Evolutionary conservation across 1,140 invertebrate species (phyloP).

Genomic region (Bombus superbus): DNA sequence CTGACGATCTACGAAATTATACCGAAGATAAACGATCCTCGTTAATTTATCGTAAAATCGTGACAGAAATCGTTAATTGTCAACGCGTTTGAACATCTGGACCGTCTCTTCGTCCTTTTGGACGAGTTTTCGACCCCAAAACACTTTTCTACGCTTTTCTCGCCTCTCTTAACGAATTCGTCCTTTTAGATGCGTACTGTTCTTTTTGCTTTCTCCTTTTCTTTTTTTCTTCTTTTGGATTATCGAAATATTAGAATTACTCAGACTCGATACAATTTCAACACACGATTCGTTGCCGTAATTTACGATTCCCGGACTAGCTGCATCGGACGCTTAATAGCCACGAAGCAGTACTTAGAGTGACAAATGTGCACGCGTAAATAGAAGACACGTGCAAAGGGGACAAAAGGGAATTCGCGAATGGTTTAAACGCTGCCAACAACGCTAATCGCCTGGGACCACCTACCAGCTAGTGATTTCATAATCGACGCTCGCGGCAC

Average conservation of each 20-base stretch:
- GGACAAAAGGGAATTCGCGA: slow-evolving; percentile 37
- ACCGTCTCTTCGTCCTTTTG: no score
- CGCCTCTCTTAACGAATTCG: no score
- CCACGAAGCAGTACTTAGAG: not conserved
- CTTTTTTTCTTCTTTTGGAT: no score
- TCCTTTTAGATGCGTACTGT: no score
- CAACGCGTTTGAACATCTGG: not conserved
- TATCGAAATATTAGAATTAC: no score
- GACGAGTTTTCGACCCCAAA: no score
- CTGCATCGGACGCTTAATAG: not conserved
- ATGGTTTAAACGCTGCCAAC: slow-evolving; percentile 51
- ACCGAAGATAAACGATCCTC: not conserved
- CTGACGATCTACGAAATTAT: slow-evolving; percentile 3
- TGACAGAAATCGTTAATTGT: not conserved
- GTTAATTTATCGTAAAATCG: not conserved
- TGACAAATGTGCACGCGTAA: not conserved
- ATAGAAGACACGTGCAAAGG: not conserved
- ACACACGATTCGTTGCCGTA: not conserved
- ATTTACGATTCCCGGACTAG: not conserved
- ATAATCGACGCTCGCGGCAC: slow-evolving; percentile 68
- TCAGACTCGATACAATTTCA: not conserved
- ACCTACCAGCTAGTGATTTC: slow-evolving; percentile 70
- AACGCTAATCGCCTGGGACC: slow-evolving; percentile 65
- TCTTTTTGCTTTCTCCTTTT: accelerated
- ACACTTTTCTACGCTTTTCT: no score